Evolutionary conservation across 2,113 vertebrate species (phyloP), one percentile per base, ranked within the genome.

Genomic region (Lates calcarifer): DNA sequence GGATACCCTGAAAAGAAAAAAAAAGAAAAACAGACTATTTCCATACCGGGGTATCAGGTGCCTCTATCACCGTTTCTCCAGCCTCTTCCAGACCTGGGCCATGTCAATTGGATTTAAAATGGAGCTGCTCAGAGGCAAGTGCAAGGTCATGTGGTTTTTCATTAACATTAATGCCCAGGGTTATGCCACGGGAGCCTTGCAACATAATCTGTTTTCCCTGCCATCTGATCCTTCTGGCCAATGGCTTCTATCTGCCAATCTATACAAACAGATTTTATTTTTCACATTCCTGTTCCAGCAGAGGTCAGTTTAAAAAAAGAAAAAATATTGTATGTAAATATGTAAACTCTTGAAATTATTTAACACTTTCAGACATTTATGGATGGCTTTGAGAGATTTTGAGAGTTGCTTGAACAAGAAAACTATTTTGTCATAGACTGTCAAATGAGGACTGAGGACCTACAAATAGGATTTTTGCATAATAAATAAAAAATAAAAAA

Each of bases 131-230:
- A 55, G 74, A 85, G 87, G 89, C 90, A 79, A 85, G 72, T 77
- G 85, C 76, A 91, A 92, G 90, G 90, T 93, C 91, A 91, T 88
- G 89, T 85, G 82, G 80, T 85, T 91, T 94, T 89, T 86, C 89
- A 90, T 94, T 91, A 87, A 90, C 88, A 84, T 90, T 88, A 91
- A 90, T 88, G 89, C 88, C 78, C 26, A 1, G 67, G 88, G 87
- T 93, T 90, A 89, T 89, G 81, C 91, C 84, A 86, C 26, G 20
- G 74, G 57, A 82, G 72, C 85, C 85, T 79, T 77, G 81, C 82
- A 80, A 84, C 83, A 74, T 91, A 87, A 91, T 92, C 90, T 89
- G 82, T 90, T 93, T 91, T 86, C 67, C 53, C 72, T 88, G 79
- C 88, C 86, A 91, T 90, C 87, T 91, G 87, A 93, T 94, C 90